Conservation (phyloP, 2,113 vertebrate species). For the Mus spicilegus region DNA sequence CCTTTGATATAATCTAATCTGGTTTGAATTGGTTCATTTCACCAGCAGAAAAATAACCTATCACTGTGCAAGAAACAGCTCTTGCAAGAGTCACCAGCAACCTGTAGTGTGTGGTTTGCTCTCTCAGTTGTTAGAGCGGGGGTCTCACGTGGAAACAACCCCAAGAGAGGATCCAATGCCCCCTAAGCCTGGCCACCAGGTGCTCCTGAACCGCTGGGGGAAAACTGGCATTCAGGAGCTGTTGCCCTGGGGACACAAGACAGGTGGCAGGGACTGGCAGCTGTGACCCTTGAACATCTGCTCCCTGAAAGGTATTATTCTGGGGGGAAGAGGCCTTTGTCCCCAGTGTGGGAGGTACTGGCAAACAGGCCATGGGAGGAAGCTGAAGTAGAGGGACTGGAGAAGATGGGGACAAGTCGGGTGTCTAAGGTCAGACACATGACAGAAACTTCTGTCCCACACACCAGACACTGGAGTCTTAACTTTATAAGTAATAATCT, state of each 20-base stretch:
- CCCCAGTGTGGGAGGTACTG: neutral
- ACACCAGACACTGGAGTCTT: neutral
- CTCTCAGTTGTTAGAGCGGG: neutral
- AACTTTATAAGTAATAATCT: neutral
- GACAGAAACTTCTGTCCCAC: neutral
- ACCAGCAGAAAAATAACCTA: too few relatives aligned
- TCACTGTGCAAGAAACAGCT: neutral
- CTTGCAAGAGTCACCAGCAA: neutral
- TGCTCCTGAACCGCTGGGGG: neutral
- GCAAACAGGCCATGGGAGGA: neutral
- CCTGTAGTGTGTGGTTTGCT: neutral
- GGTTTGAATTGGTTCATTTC: too few relatives aligned
- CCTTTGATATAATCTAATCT: too few relatives aligned
- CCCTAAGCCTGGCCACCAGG: neutral
- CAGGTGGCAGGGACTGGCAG: neutral
- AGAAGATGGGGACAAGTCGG: neutral
- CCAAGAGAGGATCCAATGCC: neutral
- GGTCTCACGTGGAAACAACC: neutral
- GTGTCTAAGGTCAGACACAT: neutral
- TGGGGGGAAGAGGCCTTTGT: neutral
- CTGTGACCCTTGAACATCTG: neutral
- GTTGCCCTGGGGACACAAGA: neutral
- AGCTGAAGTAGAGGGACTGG: neutral
- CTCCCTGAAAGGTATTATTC: neutral
- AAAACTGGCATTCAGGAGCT: neutral